These are phyloP conservation scores for Lasioglossum zephyrum DNA, from an alignment of 2,888 invertebrate species.

Conservation along the genomic window DNA sequence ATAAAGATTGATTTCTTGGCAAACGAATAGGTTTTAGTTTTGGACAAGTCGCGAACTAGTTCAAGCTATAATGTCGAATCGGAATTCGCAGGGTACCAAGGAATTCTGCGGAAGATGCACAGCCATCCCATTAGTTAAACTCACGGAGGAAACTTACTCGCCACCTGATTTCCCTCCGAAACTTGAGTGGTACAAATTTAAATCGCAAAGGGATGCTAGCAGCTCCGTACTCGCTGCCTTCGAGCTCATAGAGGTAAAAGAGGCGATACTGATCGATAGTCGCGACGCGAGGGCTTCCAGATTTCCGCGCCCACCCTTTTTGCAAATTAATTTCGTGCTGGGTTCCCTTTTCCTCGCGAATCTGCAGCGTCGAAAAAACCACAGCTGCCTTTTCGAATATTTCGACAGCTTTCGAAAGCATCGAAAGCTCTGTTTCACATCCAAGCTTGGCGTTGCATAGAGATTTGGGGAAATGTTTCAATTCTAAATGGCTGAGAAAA, in stretches of 20 bases:
- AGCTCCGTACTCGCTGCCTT: constrained; percentile 85
- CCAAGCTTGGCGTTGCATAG: background rate
- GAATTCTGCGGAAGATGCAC: constrained; percentile 85
- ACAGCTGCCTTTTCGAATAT: background rate
- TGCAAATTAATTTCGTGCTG: constrained; percentile 21
- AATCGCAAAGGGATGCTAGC: constrained; percentile 78
- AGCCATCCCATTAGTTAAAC: constrained; percentile 83
- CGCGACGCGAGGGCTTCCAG: background rate
- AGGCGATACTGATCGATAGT: constrained; percentile 61
- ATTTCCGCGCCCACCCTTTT: background rate
- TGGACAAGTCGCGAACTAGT: background rate
- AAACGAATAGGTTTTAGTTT: background rate
- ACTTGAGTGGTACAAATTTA: constrained; percentile 84
- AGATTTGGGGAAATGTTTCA: background rate
- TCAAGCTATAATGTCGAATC: background rate
- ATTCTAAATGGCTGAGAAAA: no score
- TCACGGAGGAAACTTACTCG: constrained; percentile 80
- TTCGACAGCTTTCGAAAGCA: background rate
- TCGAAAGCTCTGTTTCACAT: background rate
- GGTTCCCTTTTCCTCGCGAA: background rate
- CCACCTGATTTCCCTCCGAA: constrained; percentile 82
- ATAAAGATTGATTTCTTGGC: background rate
- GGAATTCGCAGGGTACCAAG: constrained; percentile 66
- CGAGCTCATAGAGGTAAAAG: constrained; percentile 85
- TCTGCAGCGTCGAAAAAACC: background rate